Evolutionary conservation across 2,113 vertebrate genomes (phyloP), one percentile per base, ranked within the genome.

Genomic region (Hippoglossus stenolepis): DNA sequence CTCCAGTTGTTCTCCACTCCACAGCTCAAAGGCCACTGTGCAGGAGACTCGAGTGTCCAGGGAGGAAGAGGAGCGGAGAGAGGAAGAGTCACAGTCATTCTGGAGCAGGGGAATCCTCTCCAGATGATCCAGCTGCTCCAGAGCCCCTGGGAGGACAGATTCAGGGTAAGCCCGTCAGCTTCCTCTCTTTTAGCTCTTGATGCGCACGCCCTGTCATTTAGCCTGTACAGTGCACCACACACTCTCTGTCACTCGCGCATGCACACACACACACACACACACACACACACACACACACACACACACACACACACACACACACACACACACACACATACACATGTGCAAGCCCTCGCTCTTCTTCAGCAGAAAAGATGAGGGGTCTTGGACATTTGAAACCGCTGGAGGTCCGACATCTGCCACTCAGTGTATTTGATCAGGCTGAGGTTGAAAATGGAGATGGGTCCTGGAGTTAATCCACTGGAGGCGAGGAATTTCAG

Each of bases 91-190:
- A 95, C 94, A 7, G 95, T 96, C 11, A 95, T 96, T 81, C 87
- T 97, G 93, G 96, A 98, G 88, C 95, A 96, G 83, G 97, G 97
- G 72, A 89, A 87, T 68, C 96, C 97, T 57, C 93, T 98, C 72
- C 96, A 97, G 94, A 97, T 98, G 96, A 97, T 98, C 93, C 95
- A 96, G 92, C 95, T 98, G 77, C 95, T 97, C 69, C 97, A 98
- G 94, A 96, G 95, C 85, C 95, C 97, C 89, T 98, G 97, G 97
- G 97, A 98, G 87, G 96, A 97, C 90, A 92, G 97, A 90, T 98
- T 98, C 93, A 95, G 96, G 95, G 96, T 97, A 94, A 95, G 95
- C 75, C 83, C 81, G 31, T 70, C 61, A 20, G 17, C 45, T 65
- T 17, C 80, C 75, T 24, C 54, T 57, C 45, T 24, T 18, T 53